phyloP scores from a whole-genome alignment of 2,113 vertebrate species.

The Sciurus niger region DNA sequence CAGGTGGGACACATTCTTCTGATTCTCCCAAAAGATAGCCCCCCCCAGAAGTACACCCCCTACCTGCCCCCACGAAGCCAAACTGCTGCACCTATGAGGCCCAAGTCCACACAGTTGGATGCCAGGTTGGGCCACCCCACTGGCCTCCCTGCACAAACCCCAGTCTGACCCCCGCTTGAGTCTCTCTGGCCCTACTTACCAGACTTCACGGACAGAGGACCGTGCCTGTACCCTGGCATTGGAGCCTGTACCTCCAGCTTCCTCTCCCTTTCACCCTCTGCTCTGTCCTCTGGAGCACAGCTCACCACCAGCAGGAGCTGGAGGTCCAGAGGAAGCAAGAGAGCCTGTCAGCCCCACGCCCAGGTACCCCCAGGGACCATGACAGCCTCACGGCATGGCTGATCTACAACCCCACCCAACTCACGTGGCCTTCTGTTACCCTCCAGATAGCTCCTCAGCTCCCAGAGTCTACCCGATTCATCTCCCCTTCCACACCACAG shows the following conservation, averaged over 20 bases:
- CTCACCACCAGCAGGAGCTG: not conserved
- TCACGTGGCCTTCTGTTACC: not conserved
- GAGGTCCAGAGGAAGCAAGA: not conserved
- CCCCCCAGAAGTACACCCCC: not conserved
- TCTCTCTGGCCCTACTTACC: not conserved
- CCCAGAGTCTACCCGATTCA: not conserved
- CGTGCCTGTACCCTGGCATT: not conserved
- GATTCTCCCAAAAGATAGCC: not conserved
- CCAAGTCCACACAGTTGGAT: no score
- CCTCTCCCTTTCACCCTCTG: not conserved
- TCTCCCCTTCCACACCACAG: not conserved
- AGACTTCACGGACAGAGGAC: not conserved
- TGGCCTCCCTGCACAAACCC: not conserved
- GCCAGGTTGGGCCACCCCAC: rapidly evolving
- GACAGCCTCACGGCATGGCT: rapidly evolving
- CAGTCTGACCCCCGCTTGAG: not conserved
- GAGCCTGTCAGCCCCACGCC: not conserved
- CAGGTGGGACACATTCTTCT: no score
- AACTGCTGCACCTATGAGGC: no score
- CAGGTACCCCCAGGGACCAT: not conserved
- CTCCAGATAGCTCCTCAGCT: not conserved
- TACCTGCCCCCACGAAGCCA: not conserved
- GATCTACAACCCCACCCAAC: not conserved
- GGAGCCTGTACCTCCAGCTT: rapidly evolving
- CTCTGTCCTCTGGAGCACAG: not conserved